Conservation (phyloP, 1,140 invertebrate species). For the Vanessa atalanta region DNA sequence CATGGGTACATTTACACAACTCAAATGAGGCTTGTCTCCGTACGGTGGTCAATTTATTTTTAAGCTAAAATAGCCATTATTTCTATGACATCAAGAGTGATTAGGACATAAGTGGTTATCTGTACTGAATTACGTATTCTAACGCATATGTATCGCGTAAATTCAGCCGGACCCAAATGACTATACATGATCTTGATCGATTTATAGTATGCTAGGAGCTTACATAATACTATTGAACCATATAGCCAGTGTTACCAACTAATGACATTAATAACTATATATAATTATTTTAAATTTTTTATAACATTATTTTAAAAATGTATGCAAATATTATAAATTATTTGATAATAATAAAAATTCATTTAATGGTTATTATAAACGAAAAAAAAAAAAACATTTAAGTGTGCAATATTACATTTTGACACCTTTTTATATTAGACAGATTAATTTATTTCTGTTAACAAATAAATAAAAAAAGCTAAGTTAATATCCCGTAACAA, state of each 20-base stretch:
- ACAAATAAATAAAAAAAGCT: too few relatives aligned
- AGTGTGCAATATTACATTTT: too few relatives aligned
- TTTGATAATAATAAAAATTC: too few relatives aligned
- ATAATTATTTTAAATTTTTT: too few relatives aligned
- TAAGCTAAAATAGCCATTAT: conserved; percentile 3
- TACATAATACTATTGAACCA: conserved; percentile 3
- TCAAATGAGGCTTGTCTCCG: conserved; percentile 16
- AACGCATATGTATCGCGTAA: conserved; percentile 19
- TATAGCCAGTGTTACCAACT: not conserved
- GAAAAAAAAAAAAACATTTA: too few relatives aligned
- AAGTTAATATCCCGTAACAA: too few relatives aligned
- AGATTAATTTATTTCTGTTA: too few relatives aligned
- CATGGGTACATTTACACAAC: conserved; percentile 22
- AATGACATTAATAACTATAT: too few relatives aligned
- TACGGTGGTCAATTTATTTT: not conserved
- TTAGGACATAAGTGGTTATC: not conserved
- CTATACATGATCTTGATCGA: conserved; percentile 17
- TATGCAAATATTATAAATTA: too few relatives aligned
- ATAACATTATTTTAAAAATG: too few relatives aligned
- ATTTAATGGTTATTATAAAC: too few relatives aligned
- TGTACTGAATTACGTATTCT: conserved; percentile 18
- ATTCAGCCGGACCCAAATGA: conserved; percentile 17
- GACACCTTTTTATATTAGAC: too few relatives aligned
- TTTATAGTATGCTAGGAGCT: conserved; percentile 14
- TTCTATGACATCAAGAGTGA: not conserved